Base-by-base conservation (phyloP, 2,888 invertebrate species). In the Portevinia maculata region DNA sequence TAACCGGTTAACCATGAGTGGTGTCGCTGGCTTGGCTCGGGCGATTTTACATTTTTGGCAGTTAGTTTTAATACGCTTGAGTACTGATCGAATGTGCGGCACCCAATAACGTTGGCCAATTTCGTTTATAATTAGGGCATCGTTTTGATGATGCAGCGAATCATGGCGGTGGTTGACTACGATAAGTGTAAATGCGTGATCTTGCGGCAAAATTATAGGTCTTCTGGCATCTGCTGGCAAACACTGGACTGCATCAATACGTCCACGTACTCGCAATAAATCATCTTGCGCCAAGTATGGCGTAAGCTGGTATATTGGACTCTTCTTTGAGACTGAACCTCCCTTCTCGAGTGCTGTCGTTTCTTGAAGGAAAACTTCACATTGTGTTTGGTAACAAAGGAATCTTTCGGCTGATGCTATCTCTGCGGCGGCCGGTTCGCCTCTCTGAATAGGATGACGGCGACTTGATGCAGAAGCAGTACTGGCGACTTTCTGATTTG, bases 1-100 rank as follows among this genome's bases (percentile, higher is more conserved):
- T 0, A 69, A 6, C 1, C 70, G 46, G 9, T 52, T 62, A 21
- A 64, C 71, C 85, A 86, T 86, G 9, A 83, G 17, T 8, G 86
- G 85, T 0, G 70, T 17, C 0, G 17, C 44, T 4, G 86, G 78
- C 0, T 30, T 71, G 6, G 59, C 74, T 21, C 44, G 60, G 1
- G 37, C 28, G 8, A 50, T 57, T 62, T 37, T 71, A 13, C 84
- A 85, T 13, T 15, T 37, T 11, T 19, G 30, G 13, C 85, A 85
- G 0, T 44, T 50, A 7, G 28, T 9, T 21, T 62, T 70, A 7
- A 73, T 34, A 7, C n/a, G 11, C 34, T 64, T 70, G 11, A 85
- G 50, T 0, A 78, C n/a, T 6, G 19, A 7, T 28, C 74, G 34
- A 28, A 81, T 3, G 11, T 64, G 34, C n/a, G 64, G 37, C 4